Percentiles rank a stretch among this genome's conserved stretches.
Conservation (phyloP, 2,113 vertebrate species). For the Ciconia boyciana region DNA sequence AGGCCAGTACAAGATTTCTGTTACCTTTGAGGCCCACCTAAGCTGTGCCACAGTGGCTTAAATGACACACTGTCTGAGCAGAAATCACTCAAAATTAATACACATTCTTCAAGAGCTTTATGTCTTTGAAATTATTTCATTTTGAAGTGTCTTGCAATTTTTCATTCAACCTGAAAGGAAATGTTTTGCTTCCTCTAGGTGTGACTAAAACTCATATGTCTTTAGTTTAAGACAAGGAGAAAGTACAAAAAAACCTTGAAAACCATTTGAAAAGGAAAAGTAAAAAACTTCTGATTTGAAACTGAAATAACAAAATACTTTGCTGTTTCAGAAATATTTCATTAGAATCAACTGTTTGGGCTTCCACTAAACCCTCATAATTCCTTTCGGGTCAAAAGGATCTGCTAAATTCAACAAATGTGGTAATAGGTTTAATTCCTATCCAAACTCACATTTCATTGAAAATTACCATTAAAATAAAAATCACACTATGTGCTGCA, state of each 20-base stretch:
- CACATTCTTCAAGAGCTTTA: neutral
- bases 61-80: neutral
- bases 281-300: neutral
- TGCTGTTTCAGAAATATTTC: neutral
- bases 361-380: neutral
- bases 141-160: neutral
- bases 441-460: neutral
- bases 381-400: neutral
- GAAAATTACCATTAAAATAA: neutral
- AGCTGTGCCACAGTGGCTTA: neutral
- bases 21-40: neutral
- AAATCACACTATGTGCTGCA: neutral
- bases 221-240: neutral
- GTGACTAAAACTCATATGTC: neutral
- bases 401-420: neutral
- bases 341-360: neutral
- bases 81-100: neutral
- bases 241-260: neutral
- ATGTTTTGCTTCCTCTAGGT: neutral
- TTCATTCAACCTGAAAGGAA: neutral
- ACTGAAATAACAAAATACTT: neutral
- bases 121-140: neutral
- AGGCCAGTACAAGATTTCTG: neutral
- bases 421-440: neutral
- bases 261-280: neutral